Conservation (phyloP, 2,797 vertebrate genomes). For the Anolis apletophallus region DNA sequence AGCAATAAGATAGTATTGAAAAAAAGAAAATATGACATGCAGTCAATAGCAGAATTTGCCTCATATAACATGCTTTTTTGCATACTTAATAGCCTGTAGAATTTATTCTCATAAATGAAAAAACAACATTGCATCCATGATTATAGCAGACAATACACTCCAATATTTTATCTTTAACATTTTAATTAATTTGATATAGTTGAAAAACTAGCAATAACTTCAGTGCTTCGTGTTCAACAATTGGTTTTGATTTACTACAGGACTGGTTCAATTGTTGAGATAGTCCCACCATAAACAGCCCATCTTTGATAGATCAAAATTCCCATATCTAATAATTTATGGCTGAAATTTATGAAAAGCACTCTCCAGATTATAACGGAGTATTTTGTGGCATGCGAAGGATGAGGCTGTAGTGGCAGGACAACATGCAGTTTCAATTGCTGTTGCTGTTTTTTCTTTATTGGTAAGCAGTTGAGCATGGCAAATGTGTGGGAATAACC, state of each 20-base stretch:
- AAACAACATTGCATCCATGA: not conserved
- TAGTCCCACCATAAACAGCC: too few relatives aligned
- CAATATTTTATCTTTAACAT: not conserved
- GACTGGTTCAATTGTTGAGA: too few relatives aligned
- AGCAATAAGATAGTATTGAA: not conserved
- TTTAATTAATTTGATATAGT: not conserved
- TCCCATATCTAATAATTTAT: not conserved
- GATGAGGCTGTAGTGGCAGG: not conserved
- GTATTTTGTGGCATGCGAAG: too few relatives aligned
- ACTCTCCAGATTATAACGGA: not conserved
- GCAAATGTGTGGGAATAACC: not conserved
- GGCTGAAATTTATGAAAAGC: not conserved
- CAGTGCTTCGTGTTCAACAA: not conserved
- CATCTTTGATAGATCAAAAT: not conserved
- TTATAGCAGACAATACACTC: not conserved
- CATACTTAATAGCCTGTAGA: accelerated
- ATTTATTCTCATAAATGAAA: not conserved
- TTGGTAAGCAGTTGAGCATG: not conserved
- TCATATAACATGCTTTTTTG: accelerated
- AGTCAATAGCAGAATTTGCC: accelerated
- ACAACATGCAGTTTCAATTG: not conserved
- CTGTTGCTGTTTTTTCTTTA: not conserved
- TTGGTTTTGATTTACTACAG: not conserved
- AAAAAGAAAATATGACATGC: not conserved
- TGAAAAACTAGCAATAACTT: constrained; percentile 3